A percentile compares a stretch with the other conserved stretches of the same genome.
These are phyloP conservation scores for Syndactyla subalaris DNA, from an alignment of 2,797 vertebrate genomes.

Conservation along the genomic window DNA sequence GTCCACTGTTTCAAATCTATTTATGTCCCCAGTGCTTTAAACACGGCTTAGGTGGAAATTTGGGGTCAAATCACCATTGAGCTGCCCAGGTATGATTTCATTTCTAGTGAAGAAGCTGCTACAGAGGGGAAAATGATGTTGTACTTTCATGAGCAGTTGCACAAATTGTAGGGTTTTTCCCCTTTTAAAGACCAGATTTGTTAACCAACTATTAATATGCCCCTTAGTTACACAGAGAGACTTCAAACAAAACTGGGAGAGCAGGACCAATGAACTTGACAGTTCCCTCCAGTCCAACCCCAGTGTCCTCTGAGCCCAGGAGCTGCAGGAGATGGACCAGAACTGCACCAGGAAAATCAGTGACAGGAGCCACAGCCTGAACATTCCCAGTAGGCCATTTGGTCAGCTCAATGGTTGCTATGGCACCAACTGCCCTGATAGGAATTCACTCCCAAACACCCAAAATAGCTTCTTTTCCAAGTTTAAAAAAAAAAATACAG, in stretches of 20 bases:
- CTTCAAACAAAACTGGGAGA: neutral
- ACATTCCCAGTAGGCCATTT: neutral
- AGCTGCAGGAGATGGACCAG: neutral
- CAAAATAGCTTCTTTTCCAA: neutral
- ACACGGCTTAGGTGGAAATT: neutral
- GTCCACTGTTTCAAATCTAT: neutral
- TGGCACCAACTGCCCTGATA: neutral
- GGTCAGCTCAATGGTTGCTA: slow-evolving; percentile 20
- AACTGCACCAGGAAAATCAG: neutral
- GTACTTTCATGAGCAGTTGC: neutral
- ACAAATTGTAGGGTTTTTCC: neutral
- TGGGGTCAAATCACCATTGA: neutral
- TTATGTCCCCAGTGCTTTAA: neutral
- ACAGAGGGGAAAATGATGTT: neutral
- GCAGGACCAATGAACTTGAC: neutral
- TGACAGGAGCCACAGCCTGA: neutral
- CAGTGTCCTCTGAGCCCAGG: neutral
- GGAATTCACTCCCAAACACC: neutral
- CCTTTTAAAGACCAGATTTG: neutral
- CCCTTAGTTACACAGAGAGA: neutral
- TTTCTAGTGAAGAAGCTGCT: neutral
- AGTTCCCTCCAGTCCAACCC: neutral
- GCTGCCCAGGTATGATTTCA: neutral
- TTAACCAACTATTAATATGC: neutral
- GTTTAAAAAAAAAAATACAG: neutral